Base-by-base conservation (phyloP, 1,140 invertebrate species). In the Parasteatoda tepidariorum region DNA sequence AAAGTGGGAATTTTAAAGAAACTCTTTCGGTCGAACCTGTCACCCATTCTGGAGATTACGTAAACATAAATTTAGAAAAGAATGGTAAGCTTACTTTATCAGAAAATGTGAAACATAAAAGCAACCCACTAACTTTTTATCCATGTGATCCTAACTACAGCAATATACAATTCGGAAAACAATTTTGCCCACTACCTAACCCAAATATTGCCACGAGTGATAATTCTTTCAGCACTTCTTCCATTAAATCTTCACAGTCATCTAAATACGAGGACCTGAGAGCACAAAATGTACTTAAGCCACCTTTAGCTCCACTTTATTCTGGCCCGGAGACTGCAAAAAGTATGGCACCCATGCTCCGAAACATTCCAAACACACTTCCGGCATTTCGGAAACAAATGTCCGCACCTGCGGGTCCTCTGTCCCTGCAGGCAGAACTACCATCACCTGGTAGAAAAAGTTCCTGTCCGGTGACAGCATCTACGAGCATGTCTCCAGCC, bases 371-470 rank as follows among this genome's bases (percentile, higher is more conserved):
- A 59, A 74, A 74, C 34, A 74, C 83, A 18, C 73, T 76, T 33
- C 83, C 73, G 22, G 48, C 73, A 13, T 76, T 84, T 59, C n/a
- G 71, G 28, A 84, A 84, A 54, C 83, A 84, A 33, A 76, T 84
- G 71, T 84, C 83, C 31, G 83, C 83, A 30, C 83, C 83, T 9
- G 73, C 83, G 59, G 83, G 31, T 59, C 61, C 83, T 24, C 24
- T 55, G 15, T 76, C 83, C 30, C n/a, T 84, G 24, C 48, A 66
- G 48, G 62, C 71, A 15, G 83, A 84, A 31, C 28, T 76, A 33
- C 62, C 66, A 22, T 84, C 83, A 11, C 83, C 83, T 41, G 83
- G 83, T 7, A 68, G 83, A n/a, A 84, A 84, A 48, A 84, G 83
- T 55, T 84, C 83, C 7, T 84, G 73, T 28, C 83, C 83, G 15